phyloP scores from a whole-genome alignment of 2,113 vertebrate species.

The Indicator maculatus region DNA sequence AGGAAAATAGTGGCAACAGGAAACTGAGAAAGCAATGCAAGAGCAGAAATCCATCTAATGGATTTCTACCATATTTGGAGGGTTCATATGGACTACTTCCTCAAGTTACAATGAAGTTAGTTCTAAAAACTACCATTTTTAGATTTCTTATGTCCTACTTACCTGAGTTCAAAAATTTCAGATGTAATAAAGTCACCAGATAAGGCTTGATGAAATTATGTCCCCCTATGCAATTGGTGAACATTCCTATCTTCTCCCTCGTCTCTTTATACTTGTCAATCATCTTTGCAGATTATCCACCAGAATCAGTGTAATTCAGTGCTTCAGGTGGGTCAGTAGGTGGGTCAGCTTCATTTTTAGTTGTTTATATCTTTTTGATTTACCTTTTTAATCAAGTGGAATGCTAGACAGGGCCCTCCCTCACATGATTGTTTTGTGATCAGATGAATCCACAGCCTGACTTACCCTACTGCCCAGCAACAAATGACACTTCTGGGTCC shows the following conservation, averaged over 20 bases:
- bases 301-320: background rate
- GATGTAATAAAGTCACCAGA: background rate
- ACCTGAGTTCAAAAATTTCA: background rate
- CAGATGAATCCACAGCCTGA: background rate
- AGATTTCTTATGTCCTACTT: background rate
- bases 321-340: background rate
- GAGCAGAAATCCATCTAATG: background rate
- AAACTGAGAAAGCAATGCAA: constrained; percentile 4
- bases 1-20: background rate
- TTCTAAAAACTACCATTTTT: background rate
- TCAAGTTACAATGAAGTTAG: background rate
- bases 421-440: background rate
- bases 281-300: background rate
- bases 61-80: background rate
- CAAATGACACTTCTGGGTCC: background rate
- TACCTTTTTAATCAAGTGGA: background rate
- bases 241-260: background rate
- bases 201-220: background rate
- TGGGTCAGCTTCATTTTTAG: background rate
- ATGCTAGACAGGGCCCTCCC: background rate
- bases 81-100: background rate
- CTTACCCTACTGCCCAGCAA: background rate
- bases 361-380: background rate
- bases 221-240: background rate
- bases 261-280: background rate